Conservation (phyloP, 2,113 vertebrate genomes). For the Bubo scandiacus region DNA sequence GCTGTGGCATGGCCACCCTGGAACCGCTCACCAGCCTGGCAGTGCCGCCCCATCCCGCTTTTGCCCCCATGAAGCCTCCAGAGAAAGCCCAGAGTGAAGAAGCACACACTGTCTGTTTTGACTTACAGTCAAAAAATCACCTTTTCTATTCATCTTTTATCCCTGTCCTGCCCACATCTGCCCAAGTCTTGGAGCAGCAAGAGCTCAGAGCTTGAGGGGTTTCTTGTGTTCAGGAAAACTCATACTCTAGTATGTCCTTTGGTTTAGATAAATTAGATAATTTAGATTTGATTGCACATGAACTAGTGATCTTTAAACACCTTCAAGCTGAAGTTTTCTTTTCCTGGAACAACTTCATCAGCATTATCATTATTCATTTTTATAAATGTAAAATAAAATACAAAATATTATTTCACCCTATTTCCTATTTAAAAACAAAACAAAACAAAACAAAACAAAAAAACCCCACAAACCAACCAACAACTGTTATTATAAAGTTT, state of each 20-base stretch:
- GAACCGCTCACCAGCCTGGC: rapidly evolving
- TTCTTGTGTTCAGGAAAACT: not conserved
- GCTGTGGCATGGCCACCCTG: not conserved
- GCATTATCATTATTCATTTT: not conserved
- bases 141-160: not conserved
- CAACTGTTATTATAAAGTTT: not conserved
- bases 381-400: not conserved
- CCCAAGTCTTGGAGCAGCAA: not conserved
- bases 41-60: too few species aligned
- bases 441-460: not conserved
- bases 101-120: rapidly evolving
- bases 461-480: not conserved
- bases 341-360: not conserved
- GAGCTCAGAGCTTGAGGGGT: not conserved
- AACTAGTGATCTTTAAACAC: not conserved
- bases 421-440: not conserved
- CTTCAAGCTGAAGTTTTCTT: not conserved
- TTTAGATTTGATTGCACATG: not conserved
- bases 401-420: not conserved
- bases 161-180: not conserved
- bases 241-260: not conserved
- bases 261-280: not conserved
- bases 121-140: not conserved
- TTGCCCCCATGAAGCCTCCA: not conserved
- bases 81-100: not conserved